phyloP scores from a whole-genome alignment of 92 coral and sea anemone genomes.

The Plumapathes pennacea region DNA sequence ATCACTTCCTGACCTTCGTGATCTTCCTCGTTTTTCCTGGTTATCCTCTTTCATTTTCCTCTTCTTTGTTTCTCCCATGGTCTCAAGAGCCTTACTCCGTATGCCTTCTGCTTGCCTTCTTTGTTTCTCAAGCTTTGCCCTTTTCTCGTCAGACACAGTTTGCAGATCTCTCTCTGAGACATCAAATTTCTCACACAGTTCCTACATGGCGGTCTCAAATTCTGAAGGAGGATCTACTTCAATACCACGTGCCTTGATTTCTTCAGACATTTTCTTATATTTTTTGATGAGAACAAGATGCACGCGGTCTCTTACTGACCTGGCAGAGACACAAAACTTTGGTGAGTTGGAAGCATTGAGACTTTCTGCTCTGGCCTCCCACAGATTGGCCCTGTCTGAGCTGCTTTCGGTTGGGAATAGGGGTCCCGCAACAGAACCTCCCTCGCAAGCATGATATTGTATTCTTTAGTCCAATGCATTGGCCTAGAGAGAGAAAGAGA shows the following conservation, averaged over 20 bases:
- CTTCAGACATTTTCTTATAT: constrained; percentile 29
- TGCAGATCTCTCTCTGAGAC: constrained; percentile 34
- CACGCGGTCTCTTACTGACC: constrained; percentile 32
- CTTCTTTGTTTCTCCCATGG: constrained; percentile 21
- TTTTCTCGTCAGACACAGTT: constrained; percentile 14
- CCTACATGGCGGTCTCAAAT: constrained; percentile 27
- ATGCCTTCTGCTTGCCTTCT: constrained; percentile 42
- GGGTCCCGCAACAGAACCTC: constrained; percentile 25
- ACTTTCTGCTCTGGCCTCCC: constrained; percentile 18
- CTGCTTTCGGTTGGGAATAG: constrained; percentile 13
- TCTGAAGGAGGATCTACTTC: constrained; percentile 18
- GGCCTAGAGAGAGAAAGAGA: no score
- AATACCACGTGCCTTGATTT: constrained; percentile 39
- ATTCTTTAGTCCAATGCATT: constrained; percentile 16
- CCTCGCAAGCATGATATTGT: constrained; percentile 16
- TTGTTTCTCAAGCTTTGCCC: constrained; percentile 31
- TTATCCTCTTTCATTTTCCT: constrained; percentile 14
- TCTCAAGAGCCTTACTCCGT: constrained; percentile 39
- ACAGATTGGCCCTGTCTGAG: constrained; percentile 17
- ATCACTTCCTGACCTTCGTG: constrained; percentile 33
- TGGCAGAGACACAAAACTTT: constrained; percentile 15
- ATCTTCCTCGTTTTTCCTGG: constrained; percentile 13
- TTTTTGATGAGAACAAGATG: constrained; percentile 34
- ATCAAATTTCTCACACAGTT: constrained; percentile 14
- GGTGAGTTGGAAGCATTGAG: constrained; percentile 15